Base-by-base conservation (phyloP, 2,888 invertebrate genomes). In the Chloromyia formosa region DNA sequence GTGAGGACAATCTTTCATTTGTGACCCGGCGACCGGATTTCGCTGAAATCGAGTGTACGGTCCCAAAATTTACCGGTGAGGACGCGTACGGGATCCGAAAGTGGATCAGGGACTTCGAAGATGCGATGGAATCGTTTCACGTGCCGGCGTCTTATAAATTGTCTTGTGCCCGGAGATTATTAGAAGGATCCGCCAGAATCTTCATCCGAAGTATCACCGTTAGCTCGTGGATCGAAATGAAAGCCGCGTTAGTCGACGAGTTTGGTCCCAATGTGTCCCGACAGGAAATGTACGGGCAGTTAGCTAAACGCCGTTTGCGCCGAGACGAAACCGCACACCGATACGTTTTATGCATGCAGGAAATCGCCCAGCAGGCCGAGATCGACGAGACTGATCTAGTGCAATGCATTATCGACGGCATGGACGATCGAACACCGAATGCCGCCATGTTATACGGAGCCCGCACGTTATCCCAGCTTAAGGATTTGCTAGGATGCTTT, bases 301-400 rank as follows among this genome's bases (percentile, higher is more conserved):
- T 61, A 27, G 14, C 27, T 23, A 23, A 35, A 35, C 27, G 27
- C 27, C 27, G 7, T 2, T 35, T 35, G 27, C 22, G 27, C 27
- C 23, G 23, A n/a, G 61, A 61, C n/a, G 61, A 61, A 23, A 22
- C 61, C n/a, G n/a, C 1, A 12, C 61, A 61, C n/a, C 61, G 12
- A 1, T 61, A 61, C 22, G 27, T 61, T 10, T 23, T 61, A n/a
- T 61, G 61, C 23, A 61, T 61, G 61, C 61, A 61, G n/a, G 61
- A 61, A 23, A 61, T 61, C 12, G 61, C 61, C 5, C 22, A 61
- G 27, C 61, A 61, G n/a, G 61, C 61, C n/a, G 61, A 61, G 12
- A 22, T 61, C 22, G 61, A 61, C 23, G 61, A 61, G 12, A 7
- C 7, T 35, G 27, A 35, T 35, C 27, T 35, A 4, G 27, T 35